Evolutionary conservation across 2,113 vertebrate genomes (phyloP).

Genomic region (Rutilus rutilus): DNA sequence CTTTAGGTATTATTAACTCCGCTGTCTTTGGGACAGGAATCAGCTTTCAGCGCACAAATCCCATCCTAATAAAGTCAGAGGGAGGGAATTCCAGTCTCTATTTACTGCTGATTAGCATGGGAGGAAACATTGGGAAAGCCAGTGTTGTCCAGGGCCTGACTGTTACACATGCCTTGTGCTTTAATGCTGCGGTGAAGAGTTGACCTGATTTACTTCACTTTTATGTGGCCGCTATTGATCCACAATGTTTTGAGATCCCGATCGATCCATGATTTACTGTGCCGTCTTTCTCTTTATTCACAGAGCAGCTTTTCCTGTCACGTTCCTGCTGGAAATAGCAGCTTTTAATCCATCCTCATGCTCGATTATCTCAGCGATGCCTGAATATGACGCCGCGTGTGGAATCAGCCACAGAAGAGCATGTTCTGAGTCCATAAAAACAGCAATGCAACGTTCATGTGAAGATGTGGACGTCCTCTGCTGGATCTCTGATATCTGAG

Average conservation of each 20-base stretch:
- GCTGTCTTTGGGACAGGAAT: slow-evolving; percentile 68
- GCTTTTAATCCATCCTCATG: slow-evolving; percentile 4
- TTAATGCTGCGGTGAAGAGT: not conserved
- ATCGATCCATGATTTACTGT: slow-evolving; percentile 31
- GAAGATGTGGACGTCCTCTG: not conserved
- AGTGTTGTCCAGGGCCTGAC: not conserved
- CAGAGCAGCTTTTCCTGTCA: not conserved
- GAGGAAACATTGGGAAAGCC: not conserved
- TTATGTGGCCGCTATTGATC: slow-evolving; percentile 14
- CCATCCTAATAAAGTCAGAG: slow-evolving; percentile 4
- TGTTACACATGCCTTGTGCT: not conserved
- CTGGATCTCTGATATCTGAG: not conserved
- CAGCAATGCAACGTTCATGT: not conserved
- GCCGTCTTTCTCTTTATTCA: slow-evolving; percentile 9
- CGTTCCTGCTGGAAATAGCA: not conserved
- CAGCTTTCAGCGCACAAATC: slow-evolving; percentile 64
- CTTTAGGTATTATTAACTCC: slow-evolving; percentile 62
- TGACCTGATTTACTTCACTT: slow-evolving; percentile 36
- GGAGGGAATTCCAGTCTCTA: not conserved
- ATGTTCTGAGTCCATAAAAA: not conserved
- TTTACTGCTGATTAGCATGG: not conserved
- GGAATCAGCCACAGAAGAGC: not conserved
- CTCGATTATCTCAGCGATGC: not conserved
- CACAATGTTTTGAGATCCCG: slow-evolving; percentile 36
- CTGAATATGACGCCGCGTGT: not conserved